These are phyloP conservation scores for Cataglyphis livida DNA, from an alignment of 2,888 invertebrate species.

Conservation along the genomic window DNA sequence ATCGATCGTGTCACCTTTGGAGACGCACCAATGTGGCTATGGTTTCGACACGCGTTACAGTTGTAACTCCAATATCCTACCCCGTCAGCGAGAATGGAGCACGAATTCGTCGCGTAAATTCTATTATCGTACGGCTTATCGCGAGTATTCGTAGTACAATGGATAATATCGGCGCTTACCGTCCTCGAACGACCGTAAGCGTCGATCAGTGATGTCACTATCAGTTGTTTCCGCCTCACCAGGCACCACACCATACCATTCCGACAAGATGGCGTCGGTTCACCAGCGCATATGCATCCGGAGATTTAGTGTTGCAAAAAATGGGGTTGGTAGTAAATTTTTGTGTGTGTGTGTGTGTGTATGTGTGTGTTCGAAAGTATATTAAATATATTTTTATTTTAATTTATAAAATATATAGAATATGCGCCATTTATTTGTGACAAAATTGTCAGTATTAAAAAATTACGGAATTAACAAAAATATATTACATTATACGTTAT, in stretches of 20 bases:
- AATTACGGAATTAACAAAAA: background rate
- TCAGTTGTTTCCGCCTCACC: slow-evolving; percentile 85
- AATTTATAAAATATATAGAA: background rate
- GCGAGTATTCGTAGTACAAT: slow-evolving; percentile 74
- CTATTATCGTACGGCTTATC: slow-evolving; percentile 76
- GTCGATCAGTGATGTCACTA: slow-evolving; percentile 83
- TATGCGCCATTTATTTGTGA: background rate
- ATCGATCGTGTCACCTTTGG: slow-evolving; percentile 43
- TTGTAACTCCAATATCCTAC: slow-evolving; percentile 47
- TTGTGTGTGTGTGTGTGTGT: background rate
- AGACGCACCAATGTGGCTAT: slow-evolving; percentile 44
- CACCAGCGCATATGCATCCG: slow-evolving; percentile 49
- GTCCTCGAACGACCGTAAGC: slow-evolving; percentile 79
- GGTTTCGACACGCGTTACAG: slow-evolving; percentile 45
- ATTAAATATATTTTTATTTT: background rate
- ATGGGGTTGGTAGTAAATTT: background rate
- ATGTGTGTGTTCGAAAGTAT: background rate
- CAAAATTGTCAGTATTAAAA: slow-evolving; percentile 7
- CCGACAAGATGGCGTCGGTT: slow-evolving; percentile 81
- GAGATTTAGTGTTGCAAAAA: slow-evolving; percentile 50
- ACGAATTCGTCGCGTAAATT: slow-evolving; percentile 75
- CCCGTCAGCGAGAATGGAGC: slow-evolving; percentile 63
- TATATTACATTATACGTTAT: background rate
- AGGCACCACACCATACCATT: slow-evolving; percentile 73
- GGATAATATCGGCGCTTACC: slow-evolving; percentile 80